phyloP scores from a whole-genome alignment of 1,140 invertebrate species.

The Hyles vespertilio region DNA sequence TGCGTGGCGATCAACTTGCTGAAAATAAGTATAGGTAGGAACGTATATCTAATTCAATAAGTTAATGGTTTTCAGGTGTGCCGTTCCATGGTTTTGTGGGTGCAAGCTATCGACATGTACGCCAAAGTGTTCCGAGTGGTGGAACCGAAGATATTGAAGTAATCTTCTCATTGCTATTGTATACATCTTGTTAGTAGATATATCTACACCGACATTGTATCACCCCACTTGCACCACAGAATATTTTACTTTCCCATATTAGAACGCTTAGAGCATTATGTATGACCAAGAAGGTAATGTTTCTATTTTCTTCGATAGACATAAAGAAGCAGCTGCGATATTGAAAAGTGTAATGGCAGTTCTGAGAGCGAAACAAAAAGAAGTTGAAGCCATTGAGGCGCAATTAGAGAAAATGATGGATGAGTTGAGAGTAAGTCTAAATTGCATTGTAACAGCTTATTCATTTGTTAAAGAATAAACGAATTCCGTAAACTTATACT shows the following conservation, averaged over 20 bases:
- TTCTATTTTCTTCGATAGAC: constrained; percentile 62
- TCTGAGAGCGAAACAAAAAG: constrained; percentile 86
- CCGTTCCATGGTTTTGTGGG: constrained; percentile 93
- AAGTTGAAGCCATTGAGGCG: constrained; percentile 83
- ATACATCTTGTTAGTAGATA: no score
- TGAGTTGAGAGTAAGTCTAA: constrained; percentile 51
- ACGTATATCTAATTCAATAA: constrained; percentile 5
- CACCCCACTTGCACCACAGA: no score
- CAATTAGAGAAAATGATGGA: constrained; percentile 73
- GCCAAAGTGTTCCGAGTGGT: constrained; percentile 88
- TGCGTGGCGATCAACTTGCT: no score
- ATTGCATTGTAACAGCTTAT: background rate
- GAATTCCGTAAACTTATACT: no score
- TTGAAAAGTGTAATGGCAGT: constrained; percentile 85
- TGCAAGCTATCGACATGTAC: constrained; percentile 91
- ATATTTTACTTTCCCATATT: no score
- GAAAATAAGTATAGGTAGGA: background rate
- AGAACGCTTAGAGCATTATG: no score
- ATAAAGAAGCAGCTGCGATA: constrained; percentile 84
- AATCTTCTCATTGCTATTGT: constrained; percentile 24
- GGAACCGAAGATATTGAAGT: constrained; percentile 90
- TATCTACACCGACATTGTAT: no score
- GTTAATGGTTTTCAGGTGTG: constrained; percentile 79
- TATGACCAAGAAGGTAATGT: no score
- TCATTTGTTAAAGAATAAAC: no score